These are phyloP conservation scores for Drosophila mettleri DNA, from an alignment of 2,888 invertebrate species.

Conservation along the genomic window DNA sequence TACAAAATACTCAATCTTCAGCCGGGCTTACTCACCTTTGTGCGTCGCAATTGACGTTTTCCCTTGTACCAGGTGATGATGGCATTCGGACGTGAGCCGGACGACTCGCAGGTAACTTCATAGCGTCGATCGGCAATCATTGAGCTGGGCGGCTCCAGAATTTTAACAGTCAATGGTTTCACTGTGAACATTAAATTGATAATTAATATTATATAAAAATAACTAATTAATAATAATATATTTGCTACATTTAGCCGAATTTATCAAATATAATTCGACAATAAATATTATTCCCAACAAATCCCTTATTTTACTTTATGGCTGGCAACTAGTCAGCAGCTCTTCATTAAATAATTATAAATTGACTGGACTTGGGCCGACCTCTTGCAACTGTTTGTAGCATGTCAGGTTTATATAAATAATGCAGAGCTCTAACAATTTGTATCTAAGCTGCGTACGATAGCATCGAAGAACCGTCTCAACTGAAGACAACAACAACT, in stretches of 20 bases:
- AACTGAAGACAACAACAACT: constrained; percentile 20
- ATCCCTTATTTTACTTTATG: too few relatives aligned
- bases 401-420: constrained; percentile 9
- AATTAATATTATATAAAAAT: constrained; percentile 1
- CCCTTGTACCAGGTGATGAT: constrained; percentile 96
- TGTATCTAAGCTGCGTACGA: constrained; percentile 26
- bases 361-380: background rate
- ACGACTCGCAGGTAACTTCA: constrained; percentile 93
- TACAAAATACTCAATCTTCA: background rate
- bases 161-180: constrained; percentile 92
- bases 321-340: too few relatives aligned
- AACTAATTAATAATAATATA: too few relatives aligned
- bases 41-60: constrained; percentile 91
- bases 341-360: background rate
- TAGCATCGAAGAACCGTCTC: constrained; percentile 15
- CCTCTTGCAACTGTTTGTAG: background rate
- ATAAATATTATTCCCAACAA: background rate
- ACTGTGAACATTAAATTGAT: constrained; percentile 86
- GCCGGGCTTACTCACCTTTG: constrained; percentile 89
- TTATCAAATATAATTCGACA: background rate
- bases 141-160: constrained; percentile 89
- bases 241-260: background rate
- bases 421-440: constrained; percentile 23
- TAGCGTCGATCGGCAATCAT: constrained; percentile 93
- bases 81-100: constrained; percentile 94